phyloP scores from a whole-genome alignment of 64 coral and sea anemone species.

The Pocillopora verrucosa region DNA sequence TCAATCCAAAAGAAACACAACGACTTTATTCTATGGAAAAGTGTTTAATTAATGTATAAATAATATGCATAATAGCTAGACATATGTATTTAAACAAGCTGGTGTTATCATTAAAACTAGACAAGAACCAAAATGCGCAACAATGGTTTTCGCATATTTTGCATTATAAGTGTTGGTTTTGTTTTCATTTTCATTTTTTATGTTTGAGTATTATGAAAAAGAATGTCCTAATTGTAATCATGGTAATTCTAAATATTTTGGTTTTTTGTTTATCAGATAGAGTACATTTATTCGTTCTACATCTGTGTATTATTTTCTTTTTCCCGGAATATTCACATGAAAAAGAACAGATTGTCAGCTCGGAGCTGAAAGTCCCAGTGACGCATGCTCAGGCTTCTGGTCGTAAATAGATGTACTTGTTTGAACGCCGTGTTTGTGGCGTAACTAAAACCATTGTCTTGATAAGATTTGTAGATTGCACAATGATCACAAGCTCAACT shows the following conservation, averaged over 20 bases:
- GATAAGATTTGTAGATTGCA: no score
- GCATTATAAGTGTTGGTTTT: neutral
- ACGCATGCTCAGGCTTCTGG: no score
- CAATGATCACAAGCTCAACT: no score
- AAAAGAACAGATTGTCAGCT: no score
- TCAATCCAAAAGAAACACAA: neutral
- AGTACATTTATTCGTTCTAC: no score
- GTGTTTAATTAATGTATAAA: neutral
- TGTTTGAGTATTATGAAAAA: neutral
- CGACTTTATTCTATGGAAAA: neutral
- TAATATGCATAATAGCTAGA: neutral
- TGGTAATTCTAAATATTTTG: neutral
- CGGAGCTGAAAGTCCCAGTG: no score
- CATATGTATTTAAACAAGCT: slow-evolving; percentile 6
- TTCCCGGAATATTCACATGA: no score
- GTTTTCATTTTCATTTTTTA: neutral
- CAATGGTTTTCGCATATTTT: neutral
- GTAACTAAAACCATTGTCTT: no score
- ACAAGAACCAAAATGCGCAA: neutral
- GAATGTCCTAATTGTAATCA: neutral
- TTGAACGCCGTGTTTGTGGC: no score
- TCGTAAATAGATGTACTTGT: no score
- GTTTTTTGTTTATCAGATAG: neutral
- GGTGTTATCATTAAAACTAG: neutral
- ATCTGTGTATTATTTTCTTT: no score